Base-by-base conservation (phyloP, 2,888 invertebrate species). In the Pristionchus exspectatus region DNA sequence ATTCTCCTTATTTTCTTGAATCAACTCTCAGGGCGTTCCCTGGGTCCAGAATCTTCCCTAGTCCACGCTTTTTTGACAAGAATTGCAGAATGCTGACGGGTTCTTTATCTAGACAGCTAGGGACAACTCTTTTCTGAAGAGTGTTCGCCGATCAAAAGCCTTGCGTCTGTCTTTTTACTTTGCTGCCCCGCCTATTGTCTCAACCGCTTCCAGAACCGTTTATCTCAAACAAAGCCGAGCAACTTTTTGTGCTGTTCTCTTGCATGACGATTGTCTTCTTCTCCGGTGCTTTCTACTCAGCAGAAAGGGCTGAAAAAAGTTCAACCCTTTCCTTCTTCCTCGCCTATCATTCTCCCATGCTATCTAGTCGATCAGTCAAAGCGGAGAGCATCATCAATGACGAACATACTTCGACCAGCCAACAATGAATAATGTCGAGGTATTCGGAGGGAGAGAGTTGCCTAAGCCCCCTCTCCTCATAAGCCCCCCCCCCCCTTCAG, bases 391-490 rank as follows among this genome's bases (percentile, higher is more conserved):
- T 21, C 18, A 4, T 16, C 9, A 56, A 56, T 56, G 56, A 21
- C 16, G 56, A 56, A 21, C 16, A 56, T 56, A 18, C 21, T 56
- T 56, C 56, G 56, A 10, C 21, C 21, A 21, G 4, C 56, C 18
- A n/a, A 63, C 63, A 63, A 63, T 63, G 63, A 63, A n/a, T 63
- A n/a, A 63, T 63, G 63, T 63, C n/a, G 63, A 63, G 63, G 63
- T 63, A 63, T 63, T 63, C 63, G 44, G 44, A 9, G 44, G 12
- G 1, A 9, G 63, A 63, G 63, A 63, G 63, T 63, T 63, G 24
- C 63, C 63, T 63, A 63, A 63, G 63, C 63, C 63, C 63, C 24
- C 63, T 63, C 44, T 12, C 44, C 44, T 50, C 44, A 50, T 50
- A 30, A 16, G 30, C 12, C 69, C 30, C 2, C 12, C 69, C 30